Evolutionary conservation across 2,797 vertebrate species (phyloP).

Genomic region (Sebastes steindachneri): DNA sequence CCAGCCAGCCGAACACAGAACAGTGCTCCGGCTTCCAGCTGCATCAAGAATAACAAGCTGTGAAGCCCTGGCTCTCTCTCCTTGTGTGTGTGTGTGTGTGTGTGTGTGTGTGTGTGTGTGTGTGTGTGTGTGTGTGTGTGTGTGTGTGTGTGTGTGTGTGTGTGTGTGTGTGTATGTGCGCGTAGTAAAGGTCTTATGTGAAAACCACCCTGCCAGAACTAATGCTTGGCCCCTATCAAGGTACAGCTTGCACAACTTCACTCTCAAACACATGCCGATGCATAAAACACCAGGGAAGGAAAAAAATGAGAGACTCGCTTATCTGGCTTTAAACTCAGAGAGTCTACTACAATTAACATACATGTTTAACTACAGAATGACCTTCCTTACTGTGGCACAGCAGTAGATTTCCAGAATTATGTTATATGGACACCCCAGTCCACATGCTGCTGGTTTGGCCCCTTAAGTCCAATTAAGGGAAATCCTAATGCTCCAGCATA

Average conservation of each 20-base stretch:
- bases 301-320: background rate
- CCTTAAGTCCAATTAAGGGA: background rate
- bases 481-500: too few species aligned
- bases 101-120: conserved; percentile 21
- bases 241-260: conserved; percentile 78
- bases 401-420: background rate
- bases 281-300: conserved; percentile 57
- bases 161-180: background rate
- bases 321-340: background rate
- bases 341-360: background rate
- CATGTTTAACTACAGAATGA: background rate
- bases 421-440: background rate
- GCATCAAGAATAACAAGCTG: conserved; percentile 81
- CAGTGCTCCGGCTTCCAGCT: conserved; percentile 74
- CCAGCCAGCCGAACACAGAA: conserved; percentile 65
- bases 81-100: conserved; percentile 27
- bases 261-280: conserved; percentile 67
- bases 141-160: conserved; percentile 8
- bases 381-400: background rate
- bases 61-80: conserved; percentile 67
- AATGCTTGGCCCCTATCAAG: conserved; percentile 81
- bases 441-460: background rate
- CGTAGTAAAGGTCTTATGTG: conserved; percentile 74
- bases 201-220: conserved; percentile 80
- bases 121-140: conserved; percentile 7